Evolutionary conservation across 2,888 invertebrate genomes (phyloP).

Genomic region (Atrina japonica): DNA sequence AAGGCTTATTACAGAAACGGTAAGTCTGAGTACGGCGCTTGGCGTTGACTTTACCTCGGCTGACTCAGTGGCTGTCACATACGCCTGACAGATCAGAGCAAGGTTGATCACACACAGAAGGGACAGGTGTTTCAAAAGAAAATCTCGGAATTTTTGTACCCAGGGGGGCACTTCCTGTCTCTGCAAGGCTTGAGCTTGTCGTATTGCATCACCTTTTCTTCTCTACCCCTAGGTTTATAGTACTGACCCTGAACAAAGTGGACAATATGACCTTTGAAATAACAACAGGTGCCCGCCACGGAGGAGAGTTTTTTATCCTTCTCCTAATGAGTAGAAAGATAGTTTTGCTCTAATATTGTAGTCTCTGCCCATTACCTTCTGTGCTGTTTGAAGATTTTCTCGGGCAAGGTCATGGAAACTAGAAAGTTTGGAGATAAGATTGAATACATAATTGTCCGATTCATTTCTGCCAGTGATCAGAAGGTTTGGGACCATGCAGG

Average conservation of each 20-base stretch:
- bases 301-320: not conserved
- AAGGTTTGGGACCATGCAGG: not conserved
- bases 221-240: not conserved
- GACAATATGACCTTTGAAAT: not conserved
- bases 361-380: constrained; percentile 8
- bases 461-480: not conserved
- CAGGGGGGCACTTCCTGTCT: not conserved
- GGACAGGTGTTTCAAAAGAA: too few relatives aligned
- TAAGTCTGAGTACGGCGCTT: not conserved
- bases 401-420: too few relatives aligned
- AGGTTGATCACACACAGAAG: too few relatives aligned
- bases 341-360: not conserved
- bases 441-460: not conserved
- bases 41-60: too few relatives aligned
- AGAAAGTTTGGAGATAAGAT: too few relatives aligned
- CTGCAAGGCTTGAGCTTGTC: constrained; percentile 6
- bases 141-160: not conserved
- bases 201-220: not conserved
- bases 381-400: not conserved
- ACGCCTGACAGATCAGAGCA: too few relatives aligned
- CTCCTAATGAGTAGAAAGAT: not conserved
- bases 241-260: not conserved
- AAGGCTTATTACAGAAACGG: not conserved
- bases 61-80: too few relatives aligned
- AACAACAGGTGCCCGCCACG: not conserved